Conservation (phyloP, 2,888 invertebrate genomes). For the Cremastinae sp. region DNA sequence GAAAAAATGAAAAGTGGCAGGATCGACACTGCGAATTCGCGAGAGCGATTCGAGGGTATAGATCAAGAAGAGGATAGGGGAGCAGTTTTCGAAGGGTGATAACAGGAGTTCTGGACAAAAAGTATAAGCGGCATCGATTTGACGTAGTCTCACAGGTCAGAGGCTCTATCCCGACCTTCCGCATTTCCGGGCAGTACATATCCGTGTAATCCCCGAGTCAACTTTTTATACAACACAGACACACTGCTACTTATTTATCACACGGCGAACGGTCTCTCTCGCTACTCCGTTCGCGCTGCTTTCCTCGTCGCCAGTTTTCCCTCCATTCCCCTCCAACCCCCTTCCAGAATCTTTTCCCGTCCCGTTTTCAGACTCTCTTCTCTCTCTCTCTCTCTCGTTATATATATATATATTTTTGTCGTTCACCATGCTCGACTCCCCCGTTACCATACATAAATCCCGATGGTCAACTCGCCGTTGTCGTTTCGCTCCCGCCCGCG, state of each 20-base stretch:
- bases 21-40: conserved; percentile 16
- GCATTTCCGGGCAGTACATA: conserved; percentile 64
- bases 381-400: no score
- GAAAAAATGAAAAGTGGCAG: conserved; percentile 13
- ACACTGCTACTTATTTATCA: conserved; percentile 73
- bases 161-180: background rate
- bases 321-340: no score
- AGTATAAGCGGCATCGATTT: conserved; percentile 67
- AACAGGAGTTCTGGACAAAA: conserved; percentile 62
- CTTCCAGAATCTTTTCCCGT: conserved; percentile 66
- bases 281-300: no score
- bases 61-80: background rate
- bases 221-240: conserved; percentile 74
- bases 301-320: no score
- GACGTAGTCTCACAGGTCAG: background rate
- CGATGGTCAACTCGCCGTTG: conserved; percentile 67
- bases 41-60: background rate
- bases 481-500: conserved; percentile 10
- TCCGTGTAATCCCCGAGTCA: conserved; percentile 74
- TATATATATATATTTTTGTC: no score
- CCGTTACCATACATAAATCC: conserved; percentile 72
- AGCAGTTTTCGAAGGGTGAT: conserved; percentile 31
- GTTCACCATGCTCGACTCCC: conserved; percentile 46
- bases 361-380: conserved; percentile 22
- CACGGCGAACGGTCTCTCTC: no score